A percentile compares a stretch with the other conserved stretches of the same genome.
phyloP scores from a whole-genome alignment of 2,888 invertebrate species.

The Stegana nigrithorax region DNA sequence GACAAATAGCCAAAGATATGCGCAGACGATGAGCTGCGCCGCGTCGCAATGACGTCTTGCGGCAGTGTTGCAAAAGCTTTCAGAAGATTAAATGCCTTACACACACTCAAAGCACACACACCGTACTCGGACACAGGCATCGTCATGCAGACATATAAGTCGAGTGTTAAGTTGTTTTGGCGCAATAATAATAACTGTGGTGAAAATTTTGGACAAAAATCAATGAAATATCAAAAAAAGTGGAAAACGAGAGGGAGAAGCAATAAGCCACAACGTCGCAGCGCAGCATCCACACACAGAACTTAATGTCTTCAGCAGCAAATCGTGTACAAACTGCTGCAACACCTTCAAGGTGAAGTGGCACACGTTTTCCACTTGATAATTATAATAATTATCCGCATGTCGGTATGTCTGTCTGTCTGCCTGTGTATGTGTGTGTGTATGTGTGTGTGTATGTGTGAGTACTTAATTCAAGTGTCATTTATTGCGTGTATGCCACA shows the following conservation, averaged over 20 bases:
- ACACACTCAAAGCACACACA: too few species aligned
- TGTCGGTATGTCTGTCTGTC: background rate
- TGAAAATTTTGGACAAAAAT: background rate
- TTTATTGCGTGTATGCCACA: constrained; percentile 35
- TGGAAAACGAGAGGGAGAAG: constrained; percentile 41
- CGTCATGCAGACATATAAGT: background rate
- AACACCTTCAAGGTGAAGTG: constrained; percentile 48
- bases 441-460: background rate
- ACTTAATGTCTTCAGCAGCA: constrained; percentile 27
- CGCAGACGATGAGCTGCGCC: background rate
- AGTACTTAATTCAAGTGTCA: constrained; percentile 37
- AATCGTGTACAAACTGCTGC: background rate
- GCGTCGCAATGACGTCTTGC: too few species aligned
- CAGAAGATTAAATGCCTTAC: too few species aligned
- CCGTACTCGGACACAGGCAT: background rate
- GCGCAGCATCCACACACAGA: too few species aligned
- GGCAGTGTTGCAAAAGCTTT: too few species aligned
- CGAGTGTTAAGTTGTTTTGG: background rate
- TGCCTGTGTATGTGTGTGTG: background rate
- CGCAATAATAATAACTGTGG: too few species aligned
- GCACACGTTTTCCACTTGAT: constrained; percentile 22
- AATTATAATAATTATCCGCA: constrained; percentile 15
- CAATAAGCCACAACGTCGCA: constrained; percentile 39
- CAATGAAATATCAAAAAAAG: background rate
- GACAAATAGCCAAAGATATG: constrained; percentile 6